A percentile compares a stretch with the other conserved stretches of the same genome.
These are phyloP conservation scores for Caenorhabditis sinica DNA, from an alignment of 2,888 invertebrate species.

Conservation along the genomic window DNA sequence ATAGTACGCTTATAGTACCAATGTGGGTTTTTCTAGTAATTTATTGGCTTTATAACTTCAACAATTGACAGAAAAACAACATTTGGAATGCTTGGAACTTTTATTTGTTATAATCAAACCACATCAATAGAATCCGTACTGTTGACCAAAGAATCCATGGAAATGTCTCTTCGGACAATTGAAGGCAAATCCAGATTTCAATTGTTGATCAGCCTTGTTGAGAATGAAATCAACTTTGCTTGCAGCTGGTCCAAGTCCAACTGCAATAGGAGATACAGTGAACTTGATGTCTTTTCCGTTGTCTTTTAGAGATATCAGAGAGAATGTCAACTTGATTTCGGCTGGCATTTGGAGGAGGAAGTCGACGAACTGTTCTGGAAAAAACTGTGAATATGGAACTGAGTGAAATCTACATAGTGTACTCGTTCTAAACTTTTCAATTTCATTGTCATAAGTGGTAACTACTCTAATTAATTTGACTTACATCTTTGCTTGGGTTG, in stretches of 20 bases:
- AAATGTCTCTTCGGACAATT: neutral
- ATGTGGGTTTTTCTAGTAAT: too few species aligned
- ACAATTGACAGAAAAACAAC: too few species aligned
- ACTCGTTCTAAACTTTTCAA: too few species aligned
- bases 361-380: neutral
- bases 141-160: neutral
- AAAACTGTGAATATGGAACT: neutral
- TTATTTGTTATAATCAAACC: too few species aligned
- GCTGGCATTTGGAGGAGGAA: neutral
- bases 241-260: neutral
- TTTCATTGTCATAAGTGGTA: too few species aligned
- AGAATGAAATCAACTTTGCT: neutral
- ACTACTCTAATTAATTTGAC: too few species aligned
- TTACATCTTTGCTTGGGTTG: too few species aligned
- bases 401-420: neutral
- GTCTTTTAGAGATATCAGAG: neutral
- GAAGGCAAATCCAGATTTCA: neutral
- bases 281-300: neutral
- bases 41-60: too few species aligned
- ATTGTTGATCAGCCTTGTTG: constrained; percentile 2
- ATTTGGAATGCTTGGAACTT: too few species aligned
- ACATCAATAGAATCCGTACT: too few species aligned
- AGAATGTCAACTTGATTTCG: neutral
- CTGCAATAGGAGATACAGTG: neutral
- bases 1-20: too few species aligned